Base-by-base conservation (phyloP, 2,113 vertebrate species). In the Anolis sagrei region DNA sequence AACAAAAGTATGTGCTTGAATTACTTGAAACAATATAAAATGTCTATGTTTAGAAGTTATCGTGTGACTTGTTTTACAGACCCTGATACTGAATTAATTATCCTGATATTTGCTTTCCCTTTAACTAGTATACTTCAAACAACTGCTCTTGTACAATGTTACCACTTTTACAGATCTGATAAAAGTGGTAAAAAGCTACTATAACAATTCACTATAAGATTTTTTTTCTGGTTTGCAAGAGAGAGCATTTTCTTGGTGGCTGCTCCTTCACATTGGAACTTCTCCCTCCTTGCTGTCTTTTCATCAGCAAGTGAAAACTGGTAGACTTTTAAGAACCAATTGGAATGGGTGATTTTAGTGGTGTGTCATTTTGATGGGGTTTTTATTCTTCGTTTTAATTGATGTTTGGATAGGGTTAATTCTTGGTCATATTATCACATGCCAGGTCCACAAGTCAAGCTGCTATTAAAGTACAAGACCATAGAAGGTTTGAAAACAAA, bases 21-120 rank as follows among this genome's bases (percentile, higher is more conserved):
- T 16, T 5, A 7, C 3, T 2, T 48, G 54, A 91, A 14, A 88
- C 83, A 72, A 76, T 16, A 84, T 16, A 70, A 0, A 84, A 32
- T 32, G 49, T 10, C 79, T 73, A 91, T 85, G 25, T n/a, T 62
- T 62, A n/a, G 7, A 81, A 84, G 62, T 2, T 4, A 81, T 21
- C 29, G 11, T 44, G 7, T 44, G 61, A 62, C 34, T 34, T 78
- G 32, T 58, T 48, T 75, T 64, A 64, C 32, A 79, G 10, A 64
- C 4, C 14, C 32, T 44, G 51, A 58, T 13, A 11, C 13, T 23
- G n/a, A 32, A 7, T 74, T 29, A 49, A 48, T 83, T 75, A 32
- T 13, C 25, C 29, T n/a, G 8, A 6, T 62, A n/a, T 83, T 29
- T 39, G 16, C 34, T 79, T 23, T n/a, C 10, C 14, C 10, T 3